phyloP scores from a whole-genome alignment of 2,888 invertebrate genomes.

The Pocota personata region DNA sequence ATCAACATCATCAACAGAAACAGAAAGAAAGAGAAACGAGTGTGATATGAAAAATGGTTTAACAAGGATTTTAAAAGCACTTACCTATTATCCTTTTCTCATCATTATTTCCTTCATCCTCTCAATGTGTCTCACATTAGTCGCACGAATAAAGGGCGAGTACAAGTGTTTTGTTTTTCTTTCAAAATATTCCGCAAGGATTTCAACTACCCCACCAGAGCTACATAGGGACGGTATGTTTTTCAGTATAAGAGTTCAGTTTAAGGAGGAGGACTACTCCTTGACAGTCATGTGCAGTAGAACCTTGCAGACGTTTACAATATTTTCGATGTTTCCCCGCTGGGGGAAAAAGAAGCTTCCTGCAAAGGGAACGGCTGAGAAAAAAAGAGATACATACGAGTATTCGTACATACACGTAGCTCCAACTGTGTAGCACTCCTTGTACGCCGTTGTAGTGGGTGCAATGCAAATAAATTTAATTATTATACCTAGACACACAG shows the following conservation, averaged over 20 bases:
- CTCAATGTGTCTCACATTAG: constrained; percentile 52
- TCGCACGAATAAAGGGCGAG: constrained; percentile 58
- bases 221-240: neutral
- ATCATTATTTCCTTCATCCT: constrained; percentile 50
- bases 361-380: constrained; percentile 13
- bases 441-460: neutral
- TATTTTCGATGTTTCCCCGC: neutral
- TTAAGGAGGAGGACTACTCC: neutral
- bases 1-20: neutral
- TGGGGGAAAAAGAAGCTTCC: neutral
- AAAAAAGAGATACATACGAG: neutral
- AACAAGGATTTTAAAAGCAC: constrained; percentile 63
- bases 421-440: neutral
- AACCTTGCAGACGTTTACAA: neutral
- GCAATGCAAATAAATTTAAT: constrained; percentile 66
- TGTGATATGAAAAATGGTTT: constrained; percentile 51
- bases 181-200: constrained; percentile 51
- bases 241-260: neutral
- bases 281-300: neutral
- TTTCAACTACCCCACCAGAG: neutral
- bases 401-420: no score
- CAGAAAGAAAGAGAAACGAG: neutral
- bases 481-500: constrained; percentile 31
- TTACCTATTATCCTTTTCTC: constrained; percentile 54
- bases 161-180: constrained; percentile 69